Conservation (phyloP, 2,797 vertebrate species). For the Sphaeramia orbicularis region DNA sequence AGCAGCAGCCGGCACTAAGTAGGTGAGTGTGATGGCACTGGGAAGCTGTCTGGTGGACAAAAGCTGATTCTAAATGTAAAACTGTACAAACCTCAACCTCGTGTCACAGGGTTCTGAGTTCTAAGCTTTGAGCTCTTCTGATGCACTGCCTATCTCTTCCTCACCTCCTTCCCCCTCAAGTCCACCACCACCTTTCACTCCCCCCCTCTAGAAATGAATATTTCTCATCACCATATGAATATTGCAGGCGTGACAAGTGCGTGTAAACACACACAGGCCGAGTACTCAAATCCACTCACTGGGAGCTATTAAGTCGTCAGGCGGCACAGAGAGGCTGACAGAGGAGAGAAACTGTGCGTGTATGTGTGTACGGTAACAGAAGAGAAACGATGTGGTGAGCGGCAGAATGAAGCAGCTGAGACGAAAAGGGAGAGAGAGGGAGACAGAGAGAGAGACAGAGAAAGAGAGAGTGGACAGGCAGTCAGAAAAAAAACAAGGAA, state of each 20-base stretch:
- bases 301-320: slow-evolving; percentile 99
- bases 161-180: slow-evolving; percentile 5
- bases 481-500: slow-evolving; percentile 48
- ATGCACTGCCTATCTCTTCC: not conserved
- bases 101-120: slow-evolving; percentile 2
- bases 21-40: too few relatives aligned
- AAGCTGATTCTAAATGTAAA: too few relatives aligned
- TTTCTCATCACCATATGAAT: slow-evolving; percentile 99
- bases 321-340: slow-evolving; percentile 89
- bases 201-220: slow-evolving; percentile 88
- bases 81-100: too few relatives aligned
- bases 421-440: slow-evolving; percentile 27
- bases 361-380: slow-evolving; percentile 77
- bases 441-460: slow-evolving; percentile 35
- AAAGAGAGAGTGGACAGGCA: slow-evolving; percentile 62
- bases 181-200: slow-evolving; percentile 23
- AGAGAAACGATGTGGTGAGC: slow-evolving; percentile 70
- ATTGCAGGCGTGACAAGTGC: slow-evolving; percentile 98
- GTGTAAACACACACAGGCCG: slow-evolving; percentile 98
- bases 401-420: slow-evolving; percentile 57
- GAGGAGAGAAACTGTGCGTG: slow-evolving; percentile 66
- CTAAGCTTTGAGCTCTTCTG: slow-evolving; percentile 1
- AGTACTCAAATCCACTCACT: slow-evolving; percentile 99
- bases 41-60: too few relatives aligned
- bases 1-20: too few relatives aligned